Base-by-base conservation (phyloP, 2,113 vertebrate species). In the Cairina moschata region DNA sequence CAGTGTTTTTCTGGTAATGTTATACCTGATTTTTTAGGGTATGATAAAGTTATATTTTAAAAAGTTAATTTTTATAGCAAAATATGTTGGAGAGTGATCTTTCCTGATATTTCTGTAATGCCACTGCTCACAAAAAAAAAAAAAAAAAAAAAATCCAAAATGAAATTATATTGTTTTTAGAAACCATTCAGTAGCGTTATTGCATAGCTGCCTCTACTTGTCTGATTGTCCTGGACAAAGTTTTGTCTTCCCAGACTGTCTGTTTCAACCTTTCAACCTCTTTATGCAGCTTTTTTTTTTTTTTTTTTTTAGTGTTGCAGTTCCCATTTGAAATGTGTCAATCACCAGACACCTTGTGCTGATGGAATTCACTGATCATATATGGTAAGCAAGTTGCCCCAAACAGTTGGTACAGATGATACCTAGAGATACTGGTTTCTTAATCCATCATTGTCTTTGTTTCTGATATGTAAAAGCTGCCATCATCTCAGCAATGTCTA, bases 281-380 rank as follows among this genome's bases (percentile, higher is more conserved):
- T 40, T 40, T 40, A 12, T 13, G 40, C 40, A 40, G 40, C 40
- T 40, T 5, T 40, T 38, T 48, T 52, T 14, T 36, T 26, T 36
- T 28, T 38, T 38, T 28, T 23, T 50, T 23, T 50, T 50, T 13
- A 29, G 8, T 32, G 5, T 4, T 17, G 3, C 17, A 3, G 1
- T 26, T 86, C 18, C 13, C n/a, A 38, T 62, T 22, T 66, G 60
- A 60, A 36, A 74, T 8, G 2, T 10, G 10, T 25, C 36, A 21
- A 1, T 25, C 23, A 34, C 4, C 9, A 65, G 6, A 13, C 4
- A 17, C 6, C 1, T 2, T 2, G 1, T 38, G 10, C 3, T 55
- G n/a, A 46, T 38, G 59, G 3, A 25, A 54, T 67, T 67, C 17
- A 10, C 12, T 68, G 8, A 4, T 5, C 0, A 0, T 21, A 31